Evolutionary conservation across 2,888 invertebrate species (phyloP), one percentile per base, ranked within the genome.

Genomic region (Incurvaria masculella): DNA sequence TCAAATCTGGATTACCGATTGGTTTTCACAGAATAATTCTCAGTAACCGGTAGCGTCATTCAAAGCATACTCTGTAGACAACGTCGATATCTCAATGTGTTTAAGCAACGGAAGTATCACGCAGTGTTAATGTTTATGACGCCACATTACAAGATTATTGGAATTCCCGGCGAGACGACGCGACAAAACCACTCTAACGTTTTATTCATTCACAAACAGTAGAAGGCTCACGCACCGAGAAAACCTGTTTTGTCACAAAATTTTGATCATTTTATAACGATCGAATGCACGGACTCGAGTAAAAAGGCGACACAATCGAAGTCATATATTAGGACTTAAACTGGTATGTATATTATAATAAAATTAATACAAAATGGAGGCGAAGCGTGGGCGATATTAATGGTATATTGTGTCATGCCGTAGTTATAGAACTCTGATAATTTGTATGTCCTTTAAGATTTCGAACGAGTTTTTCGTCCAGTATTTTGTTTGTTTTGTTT

Each of bases 191-290:
- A 14, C 33, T 33, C 33, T 33, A 33, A n/a, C 33, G 33, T 33
- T 33, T 73, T 75, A 74, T 68, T 72, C 78, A 78, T 78, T 78
- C 78, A 78, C 74, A 76, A 75, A 33, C 33, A 11, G 69, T 65
- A 59, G 59, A 58, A 62, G 63, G 66, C 65, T 62, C 60, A 65
- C 64, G 61, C 57, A 66, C 68, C 67, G 73, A 68, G 68, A 69
- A 71, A 78, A 78, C 78, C 75, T 65, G 76, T 76, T 78, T 39
- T n/a, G 44, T 21, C 19, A 39, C 44, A 75, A 67, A 73, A 72
- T 74, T 75, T 78, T 78, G 76, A 78, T 78, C 74, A 78, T 78
- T 78, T 78, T 78, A 78, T 75, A 76, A 76, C 72, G 73, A 72
- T 68, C 73, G 65, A 69, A 72, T 68, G 69, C 67, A 70, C 62